Evolutionary conservation across 2,888 invertebrate species (phyloP).

Genomic region (Acanthoscelides obtectus): DNA sequence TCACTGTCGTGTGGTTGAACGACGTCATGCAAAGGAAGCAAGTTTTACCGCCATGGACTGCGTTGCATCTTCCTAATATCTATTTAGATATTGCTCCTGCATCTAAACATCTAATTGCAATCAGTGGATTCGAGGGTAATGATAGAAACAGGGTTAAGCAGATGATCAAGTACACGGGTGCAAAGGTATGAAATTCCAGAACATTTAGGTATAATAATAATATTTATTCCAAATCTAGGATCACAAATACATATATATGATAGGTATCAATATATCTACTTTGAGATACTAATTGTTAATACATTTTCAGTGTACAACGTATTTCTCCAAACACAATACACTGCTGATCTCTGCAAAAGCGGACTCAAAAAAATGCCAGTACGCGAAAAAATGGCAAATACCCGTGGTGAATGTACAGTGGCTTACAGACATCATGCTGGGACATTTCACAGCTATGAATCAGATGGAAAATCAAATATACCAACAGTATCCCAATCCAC

Average conservation of each 20-base stretch:
- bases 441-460: conserved; percentile 76
- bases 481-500: conserved; percentile 76
- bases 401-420: conserved; percentile 90
- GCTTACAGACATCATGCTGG: conserved; percentile 88
- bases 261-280: too few relatives aligned
- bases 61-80: conserved; percentile 79
- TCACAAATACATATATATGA: too few relatives aligned
- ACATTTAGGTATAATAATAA: too few relatives aligned
- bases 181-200: conserved; percentile 62
- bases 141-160: conserved; percentile 76
- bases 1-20: conserved; percentile 86
- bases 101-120: conserved; percentile 71
- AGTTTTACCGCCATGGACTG: conserved; percentile 89
- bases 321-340: conserved; percentile 75
- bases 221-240: too few relatives aligned
- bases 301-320: conserved; percentile 61
- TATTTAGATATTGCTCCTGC: conserved; percentile 65
- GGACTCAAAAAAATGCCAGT: conserved; percentile 82
- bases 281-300: too few relatives aligned
- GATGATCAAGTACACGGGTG: conserved; percentile 83
- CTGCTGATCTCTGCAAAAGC: conserved; percentile 73
- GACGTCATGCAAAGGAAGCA: conserved; percentile 84
- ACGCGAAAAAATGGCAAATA: conserved; percentile 88
- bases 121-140: conserved; percentile 86
- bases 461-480: conserved; percentile 81